These are phyloP conservation scores for Dynastes maya DNA, from an alignment of 2,888 invertebrate species.

Conservation along the genomic window DNA sequence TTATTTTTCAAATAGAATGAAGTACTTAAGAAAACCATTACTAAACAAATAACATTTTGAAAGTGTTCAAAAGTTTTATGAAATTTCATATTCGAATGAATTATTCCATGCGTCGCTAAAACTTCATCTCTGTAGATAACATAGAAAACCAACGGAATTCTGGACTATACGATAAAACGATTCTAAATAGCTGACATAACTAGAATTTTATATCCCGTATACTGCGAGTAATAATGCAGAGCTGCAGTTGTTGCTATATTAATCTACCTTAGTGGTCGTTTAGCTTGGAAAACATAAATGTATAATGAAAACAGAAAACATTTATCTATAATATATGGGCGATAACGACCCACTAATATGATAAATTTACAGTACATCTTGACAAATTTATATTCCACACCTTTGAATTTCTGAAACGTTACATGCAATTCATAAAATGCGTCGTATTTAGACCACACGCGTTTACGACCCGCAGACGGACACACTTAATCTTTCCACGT, in stretches of 20 bases:
- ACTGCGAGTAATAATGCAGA: slow-evolving; percentile 26
- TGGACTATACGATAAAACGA: neutral
- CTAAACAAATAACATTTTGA: too few species aligned
- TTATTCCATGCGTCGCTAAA: too few species aligned
- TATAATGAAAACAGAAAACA: slow-evolving; percentile 50
- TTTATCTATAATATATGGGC: slow-evolving; percentile 48
- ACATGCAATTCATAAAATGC: slow-evolving; percentile 52
- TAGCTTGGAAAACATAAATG: slow-evolving; percentile 32
- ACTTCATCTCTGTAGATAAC: too few species aligned
- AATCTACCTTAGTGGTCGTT: slow-evolving; percentile 42
- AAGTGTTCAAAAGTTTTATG: too few species aligned
- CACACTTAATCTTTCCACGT: slow-evolving; percentile 37
- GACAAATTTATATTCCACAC: slow-evolving; percentile 56
- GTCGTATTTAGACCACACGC: slow-evolving; percentile 55
- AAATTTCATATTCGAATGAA: too few species aligned
- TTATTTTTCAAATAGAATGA: too few species aligned
- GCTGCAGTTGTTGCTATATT: slow-evolving; percentile 47
- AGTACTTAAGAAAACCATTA: too few species aligned
- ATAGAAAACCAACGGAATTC: too few species aligned
- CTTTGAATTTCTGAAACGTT: slow-evolving; percentile 50
- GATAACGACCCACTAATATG: slow-evolving; percentile 51
- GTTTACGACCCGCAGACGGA: slow-evolving; percentile 46
- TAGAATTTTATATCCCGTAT: slow-evolving; percentile 5
- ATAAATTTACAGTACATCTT: slow-evolving; percentile 46
- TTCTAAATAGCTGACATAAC: neutral